Evolutionary conservation across 2,888 invertebrate species (phyloP).

Genomic region (Drosophila fungiperda): DNA sequence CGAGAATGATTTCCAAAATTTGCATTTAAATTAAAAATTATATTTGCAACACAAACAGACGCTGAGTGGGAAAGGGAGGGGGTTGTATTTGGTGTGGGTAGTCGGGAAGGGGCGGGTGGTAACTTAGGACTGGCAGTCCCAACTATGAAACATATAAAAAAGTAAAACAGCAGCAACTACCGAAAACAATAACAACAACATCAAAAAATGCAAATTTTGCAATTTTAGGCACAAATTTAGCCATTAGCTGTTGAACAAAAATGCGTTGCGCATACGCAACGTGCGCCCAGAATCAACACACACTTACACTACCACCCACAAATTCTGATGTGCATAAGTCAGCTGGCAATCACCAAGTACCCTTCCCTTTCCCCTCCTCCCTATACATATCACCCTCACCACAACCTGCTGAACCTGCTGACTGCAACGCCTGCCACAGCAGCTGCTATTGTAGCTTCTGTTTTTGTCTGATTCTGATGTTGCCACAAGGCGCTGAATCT

Average conservation of each 20-base stretch:
- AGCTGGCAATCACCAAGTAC: slow-evolving; percentile 13
- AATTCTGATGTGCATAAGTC: slow-evolving; percentile 40
- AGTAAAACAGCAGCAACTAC: slow-evolving; percentile 8
- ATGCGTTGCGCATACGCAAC: slow-evolving; percentile 77
- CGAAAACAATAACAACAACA: slow-evolving; percentile 5
- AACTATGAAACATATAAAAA: slow-evolving; percentile 5
- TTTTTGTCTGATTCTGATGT: slow-evolving; percentile 69
- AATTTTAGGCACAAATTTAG: slow-evolving; percentile 74
- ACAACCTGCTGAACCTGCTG: background rate
- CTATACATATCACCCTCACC: background rate
- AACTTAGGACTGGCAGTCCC: slow-evolving; percentile 20
- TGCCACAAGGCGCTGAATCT: slow-evolving; percentile 26
- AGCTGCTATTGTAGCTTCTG: slow-evolving; percentile 75
- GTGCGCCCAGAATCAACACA: slow-evolving; percentile 46
- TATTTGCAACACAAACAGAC: slow-evolving; percentile 80
- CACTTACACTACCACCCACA: slow-evolving; percentile 11
- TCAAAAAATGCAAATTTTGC: slow-evolving; percentile 77
- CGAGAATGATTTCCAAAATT: slow-evolving; percentile 81
- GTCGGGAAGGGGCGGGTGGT: background rate
- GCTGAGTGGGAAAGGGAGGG: slow-evolving; percentile 3
- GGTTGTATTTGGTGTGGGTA: background rate
- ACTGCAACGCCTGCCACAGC: slow-evolving; percentile 62
- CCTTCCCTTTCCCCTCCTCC: background rate
- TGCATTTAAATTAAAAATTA: slow-evolving; percentile 81
- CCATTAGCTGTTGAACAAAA: slow-evolving; percentile 72